Evolutionary conservation across 2,113 vertebrate species (phyloP).

Genomic region (Xiphophorus couchianus): DNA sequence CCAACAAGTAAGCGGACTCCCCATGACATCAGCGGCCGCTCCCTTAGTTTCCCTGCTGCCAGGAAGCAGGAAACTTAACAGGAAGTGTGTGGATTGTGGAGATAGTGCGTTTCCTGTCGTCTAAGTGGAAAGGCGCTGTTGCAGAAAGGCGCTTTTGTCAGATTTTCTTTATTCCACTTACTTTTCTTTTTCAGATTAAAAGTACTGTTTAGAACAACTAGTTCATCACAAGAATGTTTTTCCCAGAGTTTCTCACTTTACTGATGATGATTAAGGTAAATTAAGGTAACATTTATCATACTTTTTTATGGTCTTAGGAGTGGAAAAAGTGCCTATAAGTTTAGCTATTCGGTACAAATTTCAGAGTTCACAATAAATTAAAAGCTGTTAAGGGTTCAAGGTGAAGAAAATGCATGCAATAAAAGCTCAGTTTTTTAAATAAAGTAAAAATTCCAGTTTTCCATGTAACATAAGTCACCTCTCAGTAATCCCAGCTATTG

Average conservation of each 20-base stretch:
- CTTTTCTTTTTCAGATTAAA: not conserved
- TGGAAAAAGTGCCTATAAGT: not conserved
- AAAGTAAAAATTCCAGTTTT: no score
- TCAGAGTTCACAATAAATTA: no score
- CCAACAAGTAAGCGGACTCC: conserved; percentile 8
- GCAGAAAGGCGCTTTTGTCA: conserved; percentile 1
- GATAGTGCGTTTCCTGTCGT: conserved; percentile 69
- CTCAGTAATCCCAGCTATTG: no score
- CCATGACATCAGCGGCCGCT: conserved; percentile 54
- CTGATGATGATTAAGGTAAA: not conserved
- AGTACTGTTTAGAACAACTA: not conserved
- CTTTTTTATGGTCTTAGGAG: not conserved
- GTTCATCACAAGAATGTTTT: not conserved
- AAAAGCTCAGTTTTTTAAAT: no score
- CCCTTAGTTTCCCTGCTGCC: conserved; percentile 32
- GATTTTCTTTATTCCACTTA: conserved; percentile 30
- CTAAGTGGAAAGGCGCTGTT: conserved; percentile 31
- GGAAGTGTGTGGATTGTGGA: conserved; percentile 71
- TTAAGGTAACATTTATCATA: not conserved
- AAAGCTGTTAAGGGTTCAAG: no score
- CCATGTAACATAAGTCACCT: no score
- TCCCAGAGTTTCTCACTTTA: not conserved
- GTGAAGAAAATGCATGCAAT: no score
- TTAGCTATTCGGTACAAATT: not conserved
- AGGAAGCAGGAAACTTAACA: conserved; percentile 68